Evolutionary conservation across 2,797 vertebrate species (phyloP).

Genomic region (Lemur catta): DNA sequence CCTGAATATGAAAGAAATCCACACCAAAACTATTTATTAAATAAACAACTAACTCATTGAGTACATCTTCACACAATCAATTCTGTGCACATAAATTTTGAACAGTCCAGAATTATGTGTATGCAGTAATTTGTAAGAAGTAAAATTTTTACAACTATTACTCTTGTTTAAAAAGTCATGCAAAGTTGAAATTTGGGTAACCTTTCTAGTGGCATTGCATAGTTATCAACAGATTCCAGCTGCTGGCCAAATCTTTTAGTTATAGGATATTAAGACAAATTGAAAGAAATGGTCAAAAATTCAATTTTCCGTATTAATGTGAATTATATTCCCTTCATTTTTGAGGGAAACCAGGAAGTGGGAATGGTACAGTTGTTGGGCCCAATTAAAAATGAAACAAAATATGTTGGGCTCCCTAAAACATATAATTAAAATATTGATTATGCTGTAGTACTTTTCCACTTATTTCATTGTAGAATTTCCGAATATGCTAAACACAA

Average conservation of each 20-base stretch:
- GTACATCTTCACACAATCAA: background rate
- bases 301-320: background rate
- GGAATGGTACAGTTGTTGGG: background rate
- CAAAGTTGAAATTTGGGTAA: background rate
- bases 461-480: background rate
- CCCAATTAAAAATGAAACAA: background rate
- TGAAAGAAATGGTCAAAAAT: background rate
- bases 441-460: background rate
- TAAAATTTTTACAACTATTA: background rate
- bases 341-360: background rate
- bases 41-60: background rate
- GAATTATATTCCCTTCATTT: background rate
- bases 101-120: background rate
- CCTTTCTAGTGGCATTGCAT: background rate
- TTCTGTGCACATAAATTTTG: background rate
- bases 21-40: background rate
- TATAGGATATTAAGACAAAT: background rate
- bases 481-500: background rate
- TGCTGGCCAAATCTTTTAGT: background rate
- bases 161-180: background rate
- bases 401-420: background rate
- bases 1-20: background rate
- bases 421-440: background rate
- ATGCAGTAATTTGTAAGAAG: background rate
- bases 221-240: slow-evolving; percentile 30